Percentiles rank a stretch among this genome's conserved stretches.
Conservation (phyloP, 2,888 invertebrate species). For the Phengaris arion region DNA sequence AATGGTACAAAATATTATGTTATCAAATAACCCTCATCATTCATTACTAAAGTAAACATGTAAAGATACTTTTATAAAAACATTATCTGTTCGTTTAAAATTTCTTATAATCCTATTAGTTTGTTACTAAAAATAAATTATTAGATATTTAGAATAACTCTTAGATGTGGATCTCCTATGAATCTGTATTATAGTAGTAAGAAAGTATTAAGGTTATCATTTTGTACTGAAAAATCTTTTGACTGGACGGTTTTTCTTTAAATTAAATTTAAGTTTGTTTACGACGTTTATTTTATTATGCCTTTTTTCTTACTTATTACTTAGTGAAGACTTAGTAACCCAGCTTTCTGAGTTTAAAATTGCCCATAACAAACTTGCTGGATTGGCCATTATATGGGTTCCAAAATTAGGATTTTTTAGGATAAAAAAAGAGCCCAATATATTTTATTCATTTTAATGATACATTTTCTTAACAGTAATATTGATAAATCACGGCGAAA, state of each 20-base stretch:
- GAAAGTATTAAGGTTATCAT: background rate
- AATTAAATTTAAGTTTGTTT: background rate
- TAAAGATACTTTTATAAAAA: too few relatives aligned
- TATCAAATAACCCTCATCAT: too few relatives aligned
- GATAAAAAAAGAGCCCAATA: background rate
- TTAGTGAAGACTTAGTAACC: too few relatives aligned
- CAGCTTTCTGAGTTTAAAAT: background rate
- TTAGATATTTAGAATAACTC: background rate
- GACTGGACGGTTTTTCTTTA: background rate
- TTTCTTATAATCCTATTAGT: too few relatives aligned
- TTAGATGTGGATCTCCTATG: background rate
- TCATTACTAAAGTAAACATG: too few relatives aligned
- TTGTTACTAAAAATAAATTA: too few relatives aligned
- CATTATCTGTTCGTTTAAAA: too few relatives aligned
- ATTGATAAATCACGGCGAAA: conserved; percentile 5
- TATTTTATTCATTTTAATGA: conserved; percentile 24
- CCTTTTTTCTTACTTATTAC: background rate
- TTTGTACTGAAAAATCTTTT: background rate
- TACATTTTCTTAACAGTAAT: conserved; percentile 20
- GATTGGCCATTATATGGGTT: conserved; percentile 20
- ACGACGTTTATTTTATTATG: background rate
- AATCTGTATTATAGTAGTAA: background rate
- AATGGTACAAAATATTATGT: too few relatives aligned
- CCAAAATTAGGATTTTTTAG: background rate
- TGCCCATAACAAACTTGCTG: background rate